Evolutionary conservation across 1,140 invertebrate genomes (phyloP), one percentile per base, ranked within the genome.

Genomic region (Akabosia matsudoensis): DNA sequence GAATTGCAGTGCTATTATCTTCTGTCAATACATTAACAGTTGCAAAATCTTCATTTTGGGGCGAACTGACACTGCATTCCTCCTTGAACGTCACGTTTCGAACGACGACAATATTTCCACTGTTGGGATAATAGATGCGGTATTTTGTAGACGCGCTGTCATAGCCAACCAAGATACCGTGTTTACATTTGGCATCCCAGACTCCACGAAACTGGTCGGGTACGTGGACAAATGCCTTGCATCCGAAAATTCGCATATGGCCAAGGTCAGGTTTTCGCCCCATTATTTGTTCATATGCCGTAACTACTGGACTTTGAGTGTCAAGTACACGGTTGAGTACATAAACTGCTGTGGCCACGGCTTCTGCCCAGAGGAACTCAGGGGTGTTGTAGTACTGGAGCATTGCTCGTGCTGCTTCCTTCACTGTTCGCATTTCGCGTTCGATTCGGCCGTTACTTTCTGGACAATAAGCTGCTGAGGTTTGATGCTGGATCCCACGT

Each of bases 361-460:
- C 85, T 83, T 88, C 86, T 3, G 83, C 84, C 87, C 86, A 88
- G 51, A 85, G 82, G 7, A 76, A 33, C 52, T 83, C 81, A 26
- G 83, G 80, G 24, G 88, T 73, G 51, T 84, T 74, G 24, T 82
- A 79, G 4, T 82, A 75, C 33, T 33, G 24, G 13, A 85, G 22
- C 74, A 83, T 79, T 18, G 80, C 70, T 28, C 82, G 72, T 4
- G 82, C 81, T 28, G 37, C 51, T 33, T 84, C 83, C 16, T 80
- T 72, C 1, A 84, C 18, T 0, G 81, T 83, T 16, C 83, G 33
- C 73, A 84, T 84, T 81, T 86, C 85, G 45, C 86, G 79, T 78
- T 88, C 87, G 26, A 86, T 81, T 0, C 87, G 83, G 78, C 86
- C 85, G 84, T 88, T 88, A 81, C 84, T 80, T 77, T 88, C 84